Evolutionary conservation across 2,888 invertebrate species (phyloP).

Genomic region (Ormyrus pomaceus): DNA sequence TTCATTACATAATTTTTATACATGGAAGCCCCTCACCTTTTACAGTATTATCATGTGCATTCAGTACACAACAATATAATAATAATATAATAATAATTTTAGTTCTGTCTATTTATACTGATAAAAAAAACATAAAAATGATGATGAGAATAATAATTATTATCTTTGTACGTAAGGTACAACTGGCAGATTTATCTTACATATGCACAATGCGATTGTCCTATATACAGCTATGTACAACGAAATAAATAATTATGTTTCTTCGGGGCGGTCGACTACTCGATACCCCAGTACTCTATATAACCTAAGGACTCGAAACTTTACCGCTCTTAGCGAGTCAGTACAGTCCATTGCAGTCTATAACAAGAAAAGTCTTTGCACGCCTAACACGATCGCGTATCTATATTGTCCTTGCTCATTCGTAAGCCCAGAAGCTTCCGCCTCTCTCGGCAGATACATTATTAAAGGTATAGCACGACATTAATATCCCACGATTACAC

Average conservation of each 20-base stretch:
- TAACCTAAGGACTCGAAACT: too few relatives aligned
- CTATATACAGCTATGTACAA: conserved; percentile 68
- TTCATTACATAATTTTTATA: conserved; percentile 6
- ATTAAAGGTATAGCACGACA: too few relatives aligned
- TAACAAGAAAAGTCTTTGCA: neutral
- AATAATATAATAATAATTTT: conserved; percentile 36
- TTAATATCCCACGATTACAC: too few relatives aligned
- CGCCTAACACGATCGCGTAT: neutral
- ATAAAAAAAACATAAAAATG: conserved; percentile 35
- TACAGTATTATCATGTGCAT: neutral
- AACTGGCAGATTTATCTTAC: conserved; percentile 60
- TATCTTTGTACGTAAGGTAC: conserved; percentile 52
- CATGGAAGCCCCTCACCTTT: neutral
- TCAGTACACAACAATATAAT: conserved; percentile 9
- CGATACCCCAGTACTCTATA: conserved; percentile 15
- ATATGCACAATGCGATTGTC: conserved; percentile 61
- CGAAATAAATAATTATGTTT: conserved; percentile 64
- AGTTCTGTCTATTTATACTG: too few relatives aligned
- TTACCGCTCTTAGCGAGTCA: too few relatives aligned
- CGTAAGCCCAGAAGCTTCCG: too few relatives aligned
- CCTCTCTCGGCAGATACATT: too few relatives aligned
- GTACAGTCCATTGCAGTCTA: too few relatives aligned
- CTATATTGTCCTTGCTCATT: neutral
- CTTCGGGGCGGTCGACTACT: conserved; percentile 9
- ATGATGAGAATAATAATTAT: conserved; percentile 47